Base-by-base conservation (phyloP, 2,113 vertebrate species). In the Engraulis encrasicolus region DNA sequence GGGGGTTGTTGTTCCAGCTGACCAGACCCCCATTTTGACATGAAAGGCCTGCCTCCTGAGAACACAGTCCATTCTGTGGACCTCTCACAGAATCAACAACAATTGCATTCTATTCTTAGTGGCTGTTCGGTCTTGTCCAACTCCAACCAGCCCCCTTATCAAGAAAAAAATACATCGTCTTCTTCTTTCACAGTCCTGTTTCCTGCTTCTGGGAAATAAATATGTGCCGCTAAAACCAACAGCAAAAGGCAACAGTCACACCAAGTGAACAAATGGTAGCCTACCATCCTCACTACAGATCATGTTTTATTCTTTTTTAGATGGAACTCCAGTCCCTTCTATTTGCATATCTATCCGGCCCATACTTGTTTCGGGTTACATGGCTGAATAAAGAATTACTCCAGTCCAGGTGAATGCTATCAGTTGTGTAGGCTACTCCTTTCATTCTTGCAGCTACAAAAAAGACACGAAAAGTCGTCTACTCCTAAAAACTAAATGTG, bases 1-100 rank as follows among this genome's bases (percentile, higher is more conserved):
- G n/a, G 66, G 85, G 48, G 85, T 83, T 95, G 94, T 94, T 95
- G 93, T 93, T 91, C 88, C 94, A 95, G 93, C 94, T 95, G 94
- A 95, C 91, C 91, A 89, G 91, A 93, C 90, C 92, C 90, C 92
- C 87, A 91, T 92, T 89, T 89, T 91, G 88, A 93, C 92, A 93
- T 93, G 92, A 94, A 92, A 93, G 92, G 89, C 78, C 85, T 79
- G 89, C 78, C 85, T 79, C 88, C 81, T 82, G 81, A 88, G 88
- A 90, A 89, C 89, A 87, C 87, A 87, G 79, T 52, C 81, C 90
- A 87, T 82, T 79, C 89, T 85, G 91, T 88, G 88, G 88, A 83
- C 87, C 84, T 74, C 79, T 77, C 89, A 84, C 85, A 92, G 89
- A 86, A 91, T 91, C 91, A 48, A 79, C 82, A 91, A 92, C 91